phyloP scores from a whole-genome alignment of 2,888 invertebrate genomes.

The Allolobophora icterica region DNA sequence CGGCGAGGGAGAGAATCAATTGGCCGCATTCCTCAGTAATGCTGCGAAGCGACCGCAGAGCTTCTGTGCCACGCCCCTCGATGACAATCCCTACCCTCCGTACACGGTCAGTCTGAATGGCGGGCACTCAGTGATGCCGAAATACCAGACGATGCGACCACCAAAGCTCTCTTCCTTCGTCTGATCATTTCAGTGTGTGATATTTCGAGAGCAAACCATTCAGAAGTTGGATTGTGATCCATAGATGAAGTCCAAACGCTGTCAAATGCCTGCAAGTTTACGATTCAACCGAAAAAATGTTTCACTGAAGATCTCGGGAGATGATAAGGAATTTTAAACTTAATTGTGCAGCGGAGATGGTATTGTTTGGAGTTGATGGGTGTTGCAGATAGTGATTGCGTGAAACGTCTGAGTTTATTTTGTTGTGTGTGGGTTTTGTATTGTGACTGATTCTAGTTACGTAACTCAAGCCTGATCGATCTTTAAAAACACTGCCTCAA shows the following conservation, averaged over 20 bases:
- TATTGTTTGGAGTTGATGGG: not conserved
- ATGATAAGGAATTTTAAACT: not conserved
- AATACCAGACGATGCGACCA: slow-evolving; percentile 21
- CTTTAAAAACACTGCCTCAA: not conserved
- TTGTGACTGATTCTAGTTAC: not conserved
- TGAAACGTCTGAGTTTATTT: not conserved
- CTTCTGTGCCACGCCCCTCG: not conserved
- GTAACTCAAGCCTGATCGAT: too few relatives aligned
- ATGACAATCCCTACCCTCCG: not conserved
- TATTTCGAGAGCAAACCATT: too few relatives aligned
- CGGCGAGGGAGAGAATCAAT: not conserved
- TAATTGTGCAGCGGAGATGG: not conserved
- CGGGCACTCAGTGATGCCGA: slow-evolving; percentile 24
- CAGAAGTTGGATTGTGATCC: not conserved
- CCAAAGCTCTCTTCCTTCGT: slow-evolving; percentile 19
- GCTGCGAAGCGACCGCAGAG: slow-evolving; percentile 15
- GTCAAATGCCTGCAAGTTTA: not conserved
- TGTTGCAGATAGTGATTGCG: not conserved
- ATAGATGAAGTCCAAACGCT: not conserved
- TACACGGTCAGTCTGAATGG: slow-evolving; percentile 22
- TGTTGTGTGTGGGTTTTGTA: not conserved
- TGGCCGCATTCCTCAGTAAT: not conserved
- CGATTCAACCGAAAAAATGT: not conserved
- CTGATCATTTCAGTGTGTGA: not conserved
- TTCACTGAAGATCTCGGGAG: not conserved